These are phyloP conservation scores for Pterocles burchelli DNA, from an alignment of 2,113 vertebrate species.

Conservation along the genomic window DNA sequence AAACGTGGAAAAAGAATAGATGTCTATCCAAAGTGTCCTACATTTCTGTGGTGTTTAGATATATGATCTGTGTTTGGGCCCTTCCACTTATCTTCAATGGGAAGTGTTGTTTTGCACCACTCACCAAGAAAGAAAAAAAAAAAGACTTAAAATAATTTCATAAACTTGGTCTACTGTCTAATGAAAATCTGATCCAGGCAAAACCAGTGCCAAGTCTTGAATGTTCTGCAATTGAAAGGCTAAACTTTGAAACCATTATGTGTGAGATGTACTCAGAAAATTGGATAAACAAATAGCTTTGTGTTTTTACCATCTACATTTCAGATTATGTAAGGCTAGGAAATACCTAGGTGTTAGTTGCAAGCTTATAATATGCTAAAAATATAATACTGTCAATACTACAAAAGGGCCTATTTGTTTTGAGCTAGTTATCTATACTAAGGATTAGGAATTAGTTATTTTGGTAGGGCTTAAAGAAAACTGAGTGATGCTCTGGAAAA, in stretches of 20 bases:
- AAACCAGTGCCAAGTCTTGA: background rate
- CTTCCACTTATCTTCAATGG: background rate
- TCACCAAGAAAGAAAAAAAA: background rate
- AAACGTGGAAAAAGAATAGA: background rate
- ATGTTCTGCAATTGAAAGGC: background rate
- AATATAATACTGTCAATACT: background rate
- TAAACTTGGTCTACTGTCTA: background rate
- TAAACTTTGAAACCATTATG: background rate
- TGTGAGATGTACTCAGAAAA: background rate
- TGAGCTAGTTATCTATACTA: background rate
- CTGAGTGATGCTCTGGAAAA: background rate
- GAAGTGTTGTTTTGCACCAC: background rate
- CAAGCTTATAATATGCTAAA: constrained; percentile 17
- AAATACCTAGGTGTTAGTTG: background rate
- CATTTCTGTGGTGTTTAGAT: background rate
- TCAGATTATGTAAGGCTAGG: background rate
- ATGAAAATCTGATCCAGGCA: background rate
- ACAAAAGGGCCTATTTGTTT: constrained; percentile 4
- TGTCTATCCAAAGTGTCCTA: background rate
- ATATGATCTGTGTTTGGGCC: accelerated
- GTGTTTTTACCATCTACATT: background rate
- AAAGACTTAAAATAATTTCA: background rate
- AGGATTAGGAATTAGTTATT: constrained; percentile 20
- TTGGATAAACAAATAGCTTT: background rate
- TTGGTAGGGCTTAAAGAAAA: constrained; percentile 6